Percentiles rank a stretch among this genome's conserved stretches.
These are phyloP conservation scores for Erethizon dorsatum DNA, from an alignment of 2,797 vertebrate genomes.

Conservation along the genomic window DNA sequence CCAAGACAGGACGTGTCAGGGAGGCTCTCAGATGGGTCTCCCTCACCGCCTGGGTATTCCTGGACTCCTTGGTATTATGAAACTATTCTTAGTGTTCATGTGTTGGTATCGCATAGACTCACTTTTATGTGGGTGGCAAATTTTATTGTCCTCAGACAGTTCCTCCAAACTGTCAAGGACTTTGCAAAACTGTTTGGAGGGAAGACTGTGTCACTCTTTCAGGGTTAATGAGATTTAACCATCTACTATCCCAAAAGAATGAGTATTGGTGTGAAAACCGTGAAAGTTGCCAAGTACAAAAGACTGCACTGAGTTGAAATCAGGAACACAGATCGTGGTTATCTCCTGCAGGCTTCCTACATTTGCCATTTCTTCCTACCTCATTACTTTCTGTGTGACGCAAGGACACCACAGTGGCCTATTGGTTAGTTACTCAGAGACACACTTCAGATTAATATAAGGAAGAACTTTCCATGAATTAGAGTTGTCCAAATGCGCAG, in stretches of 20 bases:
- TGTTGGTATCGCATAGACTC: not conserved
- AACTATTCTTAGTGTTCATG: constrained; percentile 24
- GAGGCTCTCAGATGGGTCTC: not conserved
- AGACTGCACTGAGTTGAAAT: constrained; percentile 17
- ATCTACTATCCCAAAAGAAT: not conserved
- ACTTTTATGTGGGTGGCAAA: constrained; percentile 73
- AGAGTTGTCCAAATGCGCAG: not conserved
- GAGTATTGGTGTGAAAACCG: not conserved
- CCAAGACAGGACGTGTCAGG: not conserved
- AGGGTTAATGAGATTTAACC: not conserved
- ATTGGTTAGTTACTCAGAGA: not conserved
- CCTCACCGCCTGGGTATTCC: not conserved
- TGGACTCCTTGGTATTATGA: not conserved
- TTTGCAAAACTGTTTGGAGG: constrained; percentile 61
- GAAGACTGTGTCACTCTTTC: constrained; percentile 24
- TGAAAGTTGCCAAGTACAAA: not conserved
- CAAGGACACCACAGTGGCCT: not conserved
- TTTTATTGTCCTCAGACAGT: constrained; percentile 57
- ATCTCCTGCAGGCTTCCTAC: not conserved
- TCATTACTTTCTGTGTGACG: not conserved
- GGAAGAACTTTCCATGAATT: constrained; percentile 41
- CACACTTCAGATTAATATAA: not conserved
- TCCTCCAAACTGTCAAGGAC: constrained; percentile 28
- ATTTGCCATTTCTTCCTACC: not conserved
- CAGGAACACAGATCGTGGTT: not conserved